Percentiles rank a stretch among this genome's conserved stretches.
phyloP scores from a whole-genome alignment of 2,113 vertebrate genomes.

The Coregonus clupeaformis region DNA sequence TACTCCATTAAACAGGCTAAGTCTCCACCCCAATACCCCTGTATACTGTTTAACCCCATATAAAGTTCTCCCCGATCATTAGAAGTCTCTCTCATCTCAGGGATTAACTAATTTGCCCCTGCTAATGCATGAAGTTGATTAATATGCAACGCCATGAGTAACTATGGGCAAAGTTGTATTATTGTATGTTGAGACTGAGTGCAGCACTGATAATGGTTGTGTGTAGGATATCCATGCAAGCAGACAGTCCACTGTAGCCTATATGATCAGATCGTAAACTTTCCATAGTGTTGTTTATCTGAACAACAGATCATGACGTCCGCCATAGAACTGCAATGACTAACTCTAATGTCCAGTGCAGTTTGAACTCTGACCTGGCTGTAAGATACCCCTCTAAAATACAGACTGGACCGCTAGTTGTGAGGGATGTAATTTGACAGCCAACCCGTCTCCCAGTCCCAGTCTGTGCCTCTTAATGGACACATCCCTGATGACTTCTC shows the following conservation, averaged over 20 bases:
- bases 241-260: not conserved
- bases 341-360: not conserved
- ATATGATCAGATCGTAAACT: not conserved
- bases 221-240: not conserved
- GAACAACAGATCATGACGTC: not conserved
- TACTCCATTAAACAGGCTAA: not conserved
- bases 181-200: too few relatives aligned
- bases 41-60: not conserved
- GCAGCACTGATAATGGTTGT: too few relatives aligned
- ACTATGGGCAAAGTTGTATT: too few relatives aligned
- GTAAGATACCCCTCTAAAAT: not conserved
- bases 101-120: too few relatives aligned
- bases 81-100: too few relatives aligned
- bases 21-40: not conserved
- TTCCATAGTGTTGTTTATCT: slow-evolving; percentile 31
- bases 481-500: not conserved
- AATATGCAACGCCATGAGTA: too few relatives aligned
- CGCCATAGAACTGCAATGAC: too few relatives aligned
- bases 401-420: not conserved
- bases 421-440: not conserved
- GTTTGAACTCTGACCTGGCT: not conserved
- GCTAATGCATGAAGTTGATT: too few relatives aligned
- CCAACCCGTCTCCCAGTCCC: not conserved
- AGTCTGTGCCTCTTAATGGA: not conserved
- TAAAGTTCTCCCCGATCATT: too few relatives aligned